Evolutionary conservation across 2,113 vertebrate genomes (phyloP).

Genomic region (Neomonachus schauinslandi): DNA sequence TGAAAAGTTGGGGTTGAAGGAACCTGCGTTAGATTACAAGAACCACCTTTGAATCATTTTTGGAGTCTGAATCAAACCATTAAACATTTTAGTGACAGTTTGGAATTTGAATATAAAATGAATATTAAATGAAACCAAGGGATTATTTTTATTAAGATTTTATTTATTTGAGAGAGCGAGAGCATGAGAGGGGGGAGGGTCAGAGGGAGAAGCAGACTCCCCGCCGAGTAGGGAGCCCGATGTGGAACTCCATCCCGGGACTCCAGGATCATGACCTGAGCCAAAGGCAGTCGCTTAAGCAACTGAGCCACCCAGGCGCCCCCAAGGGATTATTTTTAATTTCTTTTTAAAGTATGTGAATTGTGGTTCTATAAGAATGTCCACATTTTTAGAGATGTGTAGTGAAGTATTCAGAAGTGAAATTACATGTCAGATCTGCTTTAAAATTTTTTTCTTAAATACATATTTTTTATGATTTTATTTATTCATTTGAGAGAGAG

Average conservation of each 20-base stretch:
- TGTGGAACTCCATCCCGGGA: too few species aligned
- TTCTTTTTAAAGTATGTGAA: background rate
- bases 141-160: background rate
- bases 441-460: too few species aligned
- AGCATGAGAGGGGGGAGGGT: too few species aligned
- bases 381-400: background rate
- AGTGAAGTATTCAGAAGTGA: background rate
- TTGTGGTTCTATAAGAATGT: slow-evolving; percentile 14
- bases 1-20: background rate
- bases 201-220: too few species aligned
- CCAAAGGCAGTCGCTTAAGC: too few species aligned
- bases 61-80: slow-evolving; percentile 32
- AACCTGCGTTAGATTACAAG: background rate
- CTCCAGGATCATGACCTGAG: too few species aligned
- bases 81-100: background rate
- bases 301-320: too few species aligned
- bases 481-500: too few species aligned
- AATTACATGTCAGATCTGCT: background rate
- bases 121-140: background rate
- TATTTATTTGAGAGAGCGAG: too few species aligned
- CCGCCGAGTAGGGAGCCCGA: too few species aligned
- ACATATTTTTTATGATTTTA: too few species aligned
- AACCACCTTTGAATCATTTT: slow-evolving; percentile 9
- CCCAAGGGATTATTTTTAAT: background rate
- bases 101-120: slow-evolving; percentile 53